Percentiles rank a stretch among this genome's conserved stretches.
Conservation (phyloP, 2,888 invertebrate genomes). For the Helobdella robusta region DNA sequence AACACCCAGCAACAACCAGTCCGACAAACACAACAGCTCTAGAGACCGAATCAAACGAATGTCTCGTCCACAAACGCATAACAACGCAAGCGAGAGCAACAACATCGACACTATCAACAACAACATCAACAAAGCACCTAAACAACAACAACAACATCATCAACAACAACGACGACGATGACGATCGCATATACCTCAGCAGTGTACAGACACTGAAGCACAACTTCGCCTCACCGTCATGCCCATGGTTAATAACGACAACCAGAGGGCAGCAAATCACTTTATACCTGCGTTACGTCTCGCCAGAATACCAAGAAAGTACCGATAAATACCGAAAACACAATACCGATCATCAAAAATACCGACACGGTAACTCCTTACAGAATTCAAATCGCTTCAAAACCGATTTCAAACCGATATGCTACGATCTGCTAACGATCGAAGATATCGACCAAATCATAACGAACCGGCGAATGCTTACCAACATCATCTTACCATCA, state of each 20-base stretch:
- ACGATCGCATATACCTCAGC: background rate
- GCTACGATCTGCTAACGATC: background rate
- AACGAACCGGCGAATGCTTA: background rate
- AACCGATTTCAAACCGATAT: background rate
- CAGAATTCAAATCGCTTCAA: no score
- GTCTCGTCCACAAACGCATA: no score
- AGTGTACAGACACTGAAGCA: background rate
- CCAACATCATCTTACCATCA: background rate
- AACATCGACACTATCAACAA: no score
- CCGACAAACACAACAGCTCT: no score
- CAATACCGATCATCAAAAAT: background rate
- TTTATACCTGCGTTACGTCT: slow-evolving; percentile 2
- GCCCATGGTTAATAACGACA: slow-evolving; percentile 9
- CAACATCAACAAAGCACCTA: no score
- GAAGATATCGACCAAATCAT: background rate
- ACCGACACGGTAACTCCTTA: slow-evolving; percentile 1
- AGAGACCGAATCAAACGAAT: no score
- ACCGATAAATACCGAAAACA: background rate
- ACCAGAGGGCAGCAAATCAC: background rate
- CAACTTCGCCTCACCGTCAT: background rate
- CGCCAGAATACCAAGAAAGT: background rate
- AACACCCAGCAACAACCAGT: no score
- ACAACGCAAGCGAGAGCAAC: no score
- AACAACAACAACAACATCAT: background rate
- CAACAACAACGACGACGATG: background rate